phyloP scores from a whole-genome alignment of 2,888 invertebrate species.

The Hetaerina titia region DNA sequence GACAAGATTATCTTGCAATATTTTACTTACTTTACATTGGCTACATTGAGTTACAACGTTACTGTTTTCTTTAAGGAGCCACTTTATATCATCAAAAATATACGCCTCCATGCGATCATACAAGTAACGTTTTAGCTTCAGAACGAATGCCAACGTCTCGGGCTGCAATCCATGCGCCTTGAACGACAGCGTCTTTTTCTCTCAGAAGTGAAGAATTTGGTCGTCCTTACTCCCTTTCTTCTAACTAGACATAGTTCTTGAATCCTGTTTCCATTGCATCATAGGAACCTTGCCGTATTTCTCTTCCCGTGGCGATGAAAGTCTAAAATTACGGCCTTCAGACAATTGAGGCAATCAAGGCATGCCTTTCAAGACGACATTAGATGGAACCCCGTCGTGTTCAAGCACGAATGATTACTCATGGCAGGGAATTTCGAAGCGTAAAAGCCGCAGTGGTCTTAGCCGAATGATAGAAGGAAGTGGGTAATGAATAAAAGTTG shows the following conservation, averaged over 20 bases:
- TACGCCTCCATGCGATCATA: too few species aligned
- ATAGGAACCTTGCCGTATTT: not conserved
- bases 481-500: not conserved
- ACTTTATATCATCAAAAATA: too few species aligned
- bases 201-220: not conserved
- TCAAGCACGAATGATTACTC: not conserved
- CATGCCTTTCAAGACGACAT: not conserved
- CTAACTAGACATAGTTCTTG: not conserved
- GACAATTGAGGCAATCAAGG: constrained; percentile 17
- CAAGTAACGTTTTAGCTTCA: too few species aligned
- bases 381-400: not conserved
- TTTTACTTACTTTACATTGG: too few species aligned
- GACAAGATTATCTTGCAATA: too few species aligned
- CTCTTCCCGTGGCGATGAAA: not conserved
- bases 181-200: not conserved
- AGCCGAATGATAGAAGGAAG: too few species aligned
- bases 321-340: not conserved
- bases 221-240: not conserved
- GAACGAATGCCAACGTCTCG: too few species aligned
- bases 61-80: too few species aligned
- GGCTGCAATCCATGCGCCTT: not conserved
- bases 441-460: too few species aligned
- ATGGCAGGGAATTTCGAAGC: not conserved
- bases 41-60: too few species aligned
- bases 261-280: not conserved